These are phyloP conservation scores for Aurelia sp. DNA, from an alignment of 30 jellyfish, hydroid and myxozoan species.

Conservation along the genomic window DNA sequence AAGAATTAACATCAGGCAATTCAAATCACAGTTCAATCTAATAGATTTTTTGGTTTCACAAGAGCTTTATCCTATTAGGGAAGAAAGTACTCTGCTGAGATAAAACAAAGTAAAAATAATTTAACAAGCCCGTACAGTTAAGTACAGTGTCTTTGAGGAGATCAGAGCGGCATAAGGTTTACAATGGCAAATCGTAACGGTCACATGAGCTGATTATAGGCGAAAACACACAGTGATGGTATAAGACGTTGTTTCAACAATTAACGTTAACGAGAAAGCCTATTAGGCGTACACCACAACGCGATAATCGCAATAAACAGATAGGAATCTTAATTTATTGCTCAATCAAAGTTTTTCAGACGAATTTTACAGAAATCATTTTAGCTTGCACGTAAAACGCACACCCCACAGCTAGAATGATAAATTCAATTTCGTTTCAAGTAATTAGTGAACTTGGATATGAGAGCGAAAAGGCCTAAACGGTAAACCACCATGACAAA, in stretches of 20 bases:
- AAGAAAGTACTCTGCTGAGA: conserved; percentile 2
- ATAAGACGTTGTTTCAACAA: background rate
- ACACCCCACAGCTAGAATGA: conserved; percentile 20
- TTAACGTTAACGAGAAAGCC: conserved; percentile 7
- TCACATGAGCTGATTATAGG: conserved; percentile 6
- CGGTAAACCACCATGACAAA: conserved; percentile 21
- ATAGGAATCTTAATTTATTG: conserved; percentile 44
- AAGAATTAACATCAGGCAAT: background rate
- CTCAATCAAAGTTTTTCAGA: conserved; percentile 45
- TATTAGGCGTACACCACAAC: conserved; percentile 49
- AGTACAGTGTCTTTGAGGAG: background rate
- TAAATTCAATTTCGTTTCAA: conserved; percentile 34
- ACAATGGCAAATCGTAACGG: background rate
- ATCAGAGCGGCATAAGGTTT: conserved; percentile 4
- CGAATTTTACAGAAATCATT: conserved; percentile 17
- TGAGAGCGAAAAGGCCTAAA: conserved; percentile 33
- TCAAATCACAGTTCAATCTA: background rate
- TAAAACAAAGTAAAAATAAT: background rate
- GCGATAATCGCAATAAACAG: conserved; percentile 37
- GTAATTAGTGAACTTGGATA: conserved; percentile 27
- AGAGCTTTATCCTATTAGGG: background rate
- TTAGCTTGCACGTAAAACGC: conserved; percentile 25
- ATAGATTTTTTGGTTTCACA: conserved; percentile 4
- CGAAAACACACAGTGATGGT: background rate
- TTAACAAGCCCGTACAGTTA: background rate